Percentiles rank a stretch among this genome's conserved stretches.
Evolutionary conservation across 2,888 invertebrate genomes (phyloP).

Genomic region (Drosophila gaucha): DNA sequence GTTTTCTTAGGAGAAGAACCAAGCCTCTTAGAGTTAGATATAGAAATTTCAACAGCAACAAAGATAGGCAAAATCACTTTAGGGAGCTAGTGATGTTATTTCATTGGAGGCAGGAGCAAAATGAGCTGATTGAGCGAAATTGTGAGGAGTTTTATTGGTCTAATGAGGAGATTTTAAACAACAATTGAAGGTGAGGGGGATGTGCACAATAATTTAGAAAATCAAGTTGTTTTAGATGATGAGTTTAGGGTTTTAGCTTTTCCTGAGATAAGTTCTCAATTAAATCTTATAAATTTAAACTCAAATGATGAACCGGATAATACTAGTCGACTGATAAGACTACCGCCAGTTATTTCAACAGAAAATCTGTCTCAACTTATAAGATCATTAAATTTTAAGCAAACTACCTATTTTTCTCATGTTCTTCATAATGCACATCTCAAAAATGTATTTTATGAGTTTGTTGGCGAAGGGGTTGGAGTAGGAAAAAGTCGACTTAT

Average conservation of each 20-base stretch:
- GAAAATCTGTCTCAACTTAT: neutral
- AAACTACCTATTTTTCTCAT: too few relatives aligned
- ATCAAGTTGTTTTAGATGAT: too few relatives aligned
- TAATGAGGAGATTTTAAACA: neutral
- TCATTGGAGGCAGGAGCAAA: conserved; percentile 10
- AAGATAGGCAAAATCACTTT: conserved; percentile 11
- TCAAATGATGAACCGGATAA: too few relatives aligned
- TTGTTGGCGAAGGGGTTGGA: too few relatives aligned
- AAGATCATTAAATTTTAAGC: neutral
- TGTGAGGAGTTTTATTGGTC: conserved; percentile 9
- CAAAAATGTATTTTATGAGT: too few relatives aligned
- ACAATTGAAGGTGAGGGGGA: neutral
- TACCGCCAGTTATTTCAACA: neutral
- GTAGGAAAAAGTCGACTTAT: conserved; percentile 27
- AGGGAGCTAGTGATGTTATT: too few relatives aligned
- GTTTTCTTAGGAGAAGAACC: conserved; percentile 6
- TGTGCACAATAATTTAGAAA: too few relatives aligned
- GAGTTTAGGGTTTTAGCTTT: too few relatives aligned
- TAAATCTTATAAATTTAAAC: too few relatives aligned
- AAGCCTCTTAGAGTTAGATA: conserved; percentile 4
- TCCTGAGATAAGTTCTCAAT: too few relatives aligned
- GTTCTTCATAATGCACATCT: too few relatives aligned
- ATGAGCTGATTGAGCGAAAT: conserved; percentile 5
- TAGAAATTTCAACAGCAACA: conserved; percentile 6
- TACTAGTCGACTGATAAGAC: neutral